Evolutionary conservation across 2,113 vertebrate genomes (phyloP), one percentile per base, ranked within the genome.

Genomic region (Hyla sarda): DNA sequence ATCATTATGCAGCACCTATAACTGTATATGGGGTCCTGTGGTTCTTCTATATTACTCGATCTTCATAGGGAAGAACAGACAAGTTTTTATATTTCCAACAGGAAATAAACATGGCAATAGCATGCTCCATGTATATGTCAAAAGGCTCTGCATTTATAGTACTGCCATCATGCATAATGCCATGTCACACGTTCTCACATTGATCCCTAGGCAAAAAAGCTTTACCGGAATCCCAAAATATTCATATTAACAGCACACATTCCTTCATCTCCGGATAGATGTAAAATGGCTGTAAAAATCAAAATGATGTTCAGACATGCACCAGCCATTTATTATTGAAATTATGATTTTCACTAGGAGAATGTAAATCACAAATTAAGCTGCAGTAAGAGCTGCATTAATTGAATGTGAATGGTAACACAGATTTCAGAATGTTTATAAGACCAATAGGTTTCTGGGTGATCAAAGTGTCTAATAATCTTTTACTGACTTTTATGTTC

Each of bases 391-490:
- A 83, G 28, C 25, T 37, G 56, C 23, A 74, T 83, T 83, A 83
- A 83, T 83, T 83, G 52, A 32, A 54, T 60, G 72, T 73, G 69
- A 83, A 83, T 47, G 17, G 25, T 50, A 73, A 74, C 82, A 74
- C 50, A 58, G 69, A 74, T 58, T 74, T 83, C 48, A n/a, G 69
- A 83, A 56, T 83, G 82, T 83, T 83, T 83, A 83, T 56, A 83
- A 74, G 82, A 83, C 69, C 69, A 74, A 74, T 83, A 74, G 82
- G 54, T 83, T 83, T 83, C 74, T 83, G 50, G 69, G 5, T 28
- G 82, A 83, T 83, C 50, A 83, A 83, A 83, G 82, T 74, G 50
- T 45, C 82, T 83, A 71, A 72, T 83, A 72, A 83, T 83, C 48
- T 72, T 83, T 72, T 83, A 41, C 28, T 56, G 65, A 58, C 67